Evolutionary conservation across 2,797 vertebrate species (phyloP).

Genomic region (Octomys mimax): DNA sequence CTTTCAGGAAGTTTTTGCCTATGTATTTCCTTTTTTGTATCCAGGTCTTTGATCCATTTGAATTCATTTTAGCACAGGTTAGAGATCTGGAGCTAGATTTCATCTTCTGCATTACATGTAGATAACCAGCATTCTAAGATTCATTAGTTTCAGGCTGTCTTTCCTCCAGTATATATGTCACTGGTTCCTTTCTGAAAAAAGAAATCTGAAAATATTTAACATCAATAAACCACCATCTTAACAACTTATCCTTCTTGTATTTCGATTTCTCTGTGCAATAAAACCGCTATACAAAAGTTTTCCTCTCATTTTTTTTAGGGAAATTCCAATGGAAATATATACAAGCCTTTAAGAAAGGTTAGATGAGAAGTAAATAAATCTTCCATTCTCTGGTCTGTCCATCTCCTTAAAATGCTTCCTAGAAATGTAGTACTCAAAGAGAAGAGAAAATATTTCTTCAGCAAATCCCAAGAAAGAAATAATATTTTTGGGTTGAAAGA

Average conservation of each 20-base stretch:
- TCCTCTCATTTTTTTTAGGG: not conserved
- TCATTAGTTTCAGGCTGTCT: no score
- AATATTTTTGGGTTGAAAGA: constrained; percentile 8
- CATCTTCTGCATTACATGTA: not conserved
- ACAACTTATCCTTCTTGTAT: not conserved
- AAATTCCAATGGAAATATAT: constrained; percentile 22
- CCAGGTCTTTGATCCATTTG: not conserved
- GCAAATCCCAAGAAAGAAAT: not conserved
- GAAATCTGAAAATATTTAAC: not conserved
- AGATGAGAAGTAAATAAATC: not conserved
- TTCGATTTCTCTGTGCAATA: not conserved
- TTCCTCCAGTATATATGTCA: not conserved
- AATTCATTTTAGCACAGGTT: not conserved
- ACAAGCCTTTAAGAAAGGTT: not conserved
- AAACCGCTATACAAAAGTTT: not conserved
- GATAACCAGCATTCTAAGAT: not conserved
- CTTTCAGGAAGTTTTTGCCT: not conserved
- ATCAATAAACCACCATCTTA: not conserved
- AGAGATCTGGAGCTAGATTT: not conserved
- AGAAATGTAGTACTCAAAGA: not conserved
- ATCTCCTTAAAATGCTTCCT: not conserved
- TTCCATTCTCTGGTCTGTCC: not conserved
- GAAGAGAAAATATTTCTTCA: constrained; percentile 21
- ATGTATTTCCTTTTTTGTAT: not conserved
- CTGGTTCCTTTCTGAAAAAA: not conserved